These are phyloP conservation scores for Neelides folsomi DNA, from an alignment of 2,888 invertebrate genomes.

Conservation along the genomic window DNA sequence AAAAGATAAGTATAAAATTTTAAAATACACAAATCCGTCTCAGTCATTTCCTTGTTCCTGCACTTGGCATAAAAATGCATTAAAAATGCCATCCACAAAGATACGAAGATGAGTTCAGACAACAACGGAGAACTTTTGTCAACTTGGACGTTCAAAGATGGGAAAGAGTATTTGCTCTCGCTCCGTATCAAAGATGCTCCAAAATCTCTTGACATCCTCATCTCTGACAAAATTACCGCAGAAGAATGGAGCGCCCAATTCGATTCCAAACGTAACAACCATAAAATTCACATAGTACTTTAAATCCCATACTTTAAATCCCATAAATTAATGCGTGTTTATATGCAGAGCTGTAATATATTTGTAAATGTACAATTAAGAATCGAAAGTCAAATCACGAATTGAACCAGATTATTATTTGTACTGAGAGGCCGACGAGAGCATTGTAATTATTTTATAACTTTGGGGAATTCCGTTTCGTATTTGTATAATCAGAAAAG, in stretches of 20 bases:
- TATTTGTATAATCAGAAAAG: no score
- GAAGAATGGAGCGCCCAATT: conserved; percentile 46
- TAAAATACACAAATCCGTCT: background rate
- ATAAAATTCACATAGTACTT: background rate
- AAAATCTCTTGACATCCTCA: conserved; percentile 40
- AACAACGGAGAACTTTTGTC: conserved; percentile 6
- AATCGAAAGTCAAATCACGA: no score
- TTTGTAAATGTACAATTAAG: no score
- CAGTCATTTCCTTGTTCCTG: background rate
- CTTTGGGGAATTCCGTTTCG: no score
- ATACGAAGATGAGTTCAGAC: background rate
- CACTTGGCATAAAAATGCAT: background rate
- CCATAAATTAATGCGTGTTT: no score
- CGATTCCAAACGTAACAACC: conserved; percentile 41
- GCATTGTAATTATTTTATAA: no score
- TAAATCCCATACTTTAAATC: no score
- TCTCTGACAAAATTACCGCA: conserved; percentile 44
- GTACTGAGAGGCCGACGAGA: no score
- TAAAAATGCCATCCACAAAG: background rate
- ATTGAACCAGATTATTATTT: no score
- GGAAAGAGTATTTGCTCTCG: conserved; percentile 25
- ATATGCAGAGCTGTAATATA: no score
- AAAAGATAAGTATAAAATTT: no score
- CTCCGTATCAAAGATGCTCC: conserved; percentile 34
- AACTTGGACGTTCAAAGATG: conserved; percentile 27